Evolutionary conservation across 2,888 invertebrate species (phyloP), one percentile per base, ranked within the genome.

Genomic region (Eilema sororculum): DNA sequence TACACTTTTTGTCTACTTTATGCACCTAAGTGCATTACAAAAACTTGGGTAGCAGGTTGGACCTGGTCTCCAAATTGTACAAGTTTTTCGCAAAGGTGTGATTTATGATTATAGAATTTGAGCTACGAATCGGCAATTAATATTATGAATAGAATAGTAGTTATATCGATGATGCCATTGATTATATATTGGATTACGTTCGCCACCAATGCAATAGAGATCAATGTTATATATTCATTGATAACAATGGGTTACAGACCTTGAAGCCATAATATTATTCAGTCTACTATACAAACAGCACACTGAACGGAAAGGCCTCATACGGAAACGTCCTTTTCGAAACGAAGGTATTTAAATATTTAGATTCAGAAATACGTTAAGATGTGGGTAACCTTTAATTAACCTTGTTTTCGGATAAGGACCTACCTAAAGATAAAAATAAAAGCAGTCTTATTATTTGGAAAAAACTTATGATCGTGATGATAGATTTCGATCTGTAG

Each of bases 241-340:
- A 58, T 13, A 58, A 60, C 60, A 60, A 60, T 60, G 30, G 30
- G 20, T 30, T 9, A 28, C n/a, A n/a, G 30, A 60, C 30, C 60
- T 60, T 60, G 60, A 60, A 60, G 16, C 60, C n/a, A 60, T 60
- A 30, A 60, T 60, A 60, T 30, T 60, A 13, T 60, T 30, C n/a
- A 30, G 30, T 60, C 60, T 30, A 60, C 8, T 60, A 20, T 30
- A 28, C 16, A 59, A 28, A 12, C 28, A 28, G 62, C 22, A 20
- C 33, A 37, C n/a, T 28, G 60, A n/a, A 60, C 30, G 60, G 30
- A n/a, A 60, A 12, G 3, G 60, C 58, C 13, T 58, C 5, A 16
- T 46, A 46, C 46, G 46, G 46, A 46, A 46, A 20, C 46, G 46
- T 46, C 46, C 46, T 46, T 20, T 20, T 20, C 20, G 0, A n/a